A percentile compares a stretch with the other conserved stretches of the same genome.
Conservation (phyloP, 2,888 invertebrate species). For the Agrypnus murinus region DNA sequence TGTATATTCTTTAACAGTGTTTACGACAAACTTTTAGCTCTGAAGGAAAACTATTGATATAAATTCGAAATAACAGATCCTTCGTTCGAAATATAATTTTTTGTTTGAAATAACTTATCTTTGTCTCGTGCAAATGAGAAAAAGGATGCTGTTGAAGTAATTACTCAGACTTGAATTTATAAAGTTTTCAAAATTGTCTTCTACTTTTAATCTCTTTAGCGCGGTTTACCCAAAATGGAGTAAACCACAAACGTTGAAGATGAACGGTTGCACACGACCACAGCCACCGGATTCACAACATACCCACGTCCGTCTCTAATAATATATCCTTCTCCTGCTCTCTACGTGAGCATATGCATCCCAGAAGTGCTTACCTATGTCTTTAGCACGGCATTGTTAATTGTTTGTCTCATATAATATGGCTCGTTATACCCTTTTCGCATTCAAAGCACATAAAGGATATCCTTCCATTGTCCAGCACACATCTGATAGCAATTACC, state of each 20-base stretch:
- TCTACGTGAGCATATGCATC: conserved; percentile 43
- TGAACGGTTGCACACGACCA: conserved; percentile 20
- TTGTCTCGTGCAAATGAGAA: no score
- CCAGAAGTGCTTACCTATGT: conserved; percentile 50
- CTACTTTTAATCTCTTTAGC: no score
- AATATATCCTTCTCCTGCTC: conserved; percentile 4
- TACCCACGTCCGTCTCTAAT: conserved; percentile 32
- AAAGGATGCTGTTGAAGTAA: no score
- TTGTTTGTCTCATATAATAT: conserved; percentile 59
- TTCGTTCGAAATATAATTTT: no score
- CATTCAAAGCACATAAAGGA: conserved; percentile 61
- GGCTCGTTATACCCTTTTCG: conserved; percentile 57
- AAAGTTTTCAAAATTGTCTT: no score
- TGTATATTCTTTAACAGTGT: no score
- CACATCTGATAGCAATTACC: conserved; percentile 63
- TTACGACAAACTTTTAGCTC: no score
- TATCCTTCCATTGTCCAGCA: conserved; percentile 61
- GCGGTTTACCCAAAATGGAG: no score
- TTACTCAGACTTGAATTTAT: no score
- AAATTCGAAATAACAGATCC: no score
- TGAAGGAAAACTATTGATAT: no score
- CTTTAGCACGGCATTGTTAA: conserved; percentile 54
- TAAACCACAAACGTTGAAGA: conserved; percentile 22
- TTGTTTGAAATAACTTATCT: no score
- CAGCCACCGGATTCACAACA: conserved; percentile 27